Percentiles rank a stretch among this genome's conserved stretches.
These are phyloP conservation scores for Dasyornis broadbenti DNA, from an alignment of 2,113 vertebrate genomes.

Conservation along the genomic window DNA sequence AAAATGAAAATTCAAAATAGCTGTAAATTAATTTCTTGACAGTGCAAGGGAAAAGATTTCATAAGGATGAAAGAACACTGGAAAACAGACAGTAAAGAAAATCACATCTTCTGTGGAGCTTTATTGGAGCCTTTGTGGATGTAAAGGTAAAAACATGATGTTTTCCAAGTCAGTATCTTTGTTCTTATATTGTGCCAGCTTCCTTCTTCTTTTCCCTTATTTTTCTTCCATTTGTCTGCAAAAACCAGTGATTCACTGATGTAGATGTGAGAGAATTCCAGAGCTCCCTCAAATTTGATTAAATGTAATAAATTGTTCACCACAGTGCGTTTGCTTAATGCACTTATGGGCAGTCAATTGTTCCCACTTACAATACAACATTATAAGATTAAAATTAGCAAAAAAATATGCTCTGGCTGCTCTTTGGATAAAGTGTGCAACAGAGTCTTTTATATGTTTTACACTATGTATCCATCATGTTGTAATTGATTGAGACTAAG, in stretches of 20 bases:
- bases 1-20: neutral
- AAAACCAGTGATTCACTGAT: neutral
- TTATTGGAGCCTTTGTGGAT: neutral
- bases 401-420: neutral
- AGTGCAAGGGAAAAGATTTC: neutral
- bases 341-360: neutral
- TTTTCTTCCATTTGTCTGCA: neutral
- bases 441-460: neutral
- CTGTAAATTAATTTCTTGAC: neutral
- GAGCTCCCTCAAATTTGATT: neutral
- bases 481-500: neutral
- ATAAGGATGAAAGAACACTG: neutral
- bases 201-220: neutral
- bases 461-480: neutral
- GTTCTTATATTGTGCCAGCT: neutral
- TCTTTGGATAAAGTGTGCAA: neutral
- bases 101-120: neutral
- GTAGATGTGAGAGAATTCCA: neutral
- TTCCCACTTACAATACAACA: neutral
- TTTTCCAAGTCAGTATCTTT: neutral
- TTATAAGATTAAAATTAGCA: neutral
- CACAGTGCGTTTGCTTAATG: neutral
- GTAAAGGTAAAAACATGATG: neutral
- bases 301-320: neutral
- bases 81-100: neutral